These are phyloP conservation scores for Myocastor coypus DNA, from an alignment of 2,113 vertebrate species.

Conservation along the genomic window DNA sequence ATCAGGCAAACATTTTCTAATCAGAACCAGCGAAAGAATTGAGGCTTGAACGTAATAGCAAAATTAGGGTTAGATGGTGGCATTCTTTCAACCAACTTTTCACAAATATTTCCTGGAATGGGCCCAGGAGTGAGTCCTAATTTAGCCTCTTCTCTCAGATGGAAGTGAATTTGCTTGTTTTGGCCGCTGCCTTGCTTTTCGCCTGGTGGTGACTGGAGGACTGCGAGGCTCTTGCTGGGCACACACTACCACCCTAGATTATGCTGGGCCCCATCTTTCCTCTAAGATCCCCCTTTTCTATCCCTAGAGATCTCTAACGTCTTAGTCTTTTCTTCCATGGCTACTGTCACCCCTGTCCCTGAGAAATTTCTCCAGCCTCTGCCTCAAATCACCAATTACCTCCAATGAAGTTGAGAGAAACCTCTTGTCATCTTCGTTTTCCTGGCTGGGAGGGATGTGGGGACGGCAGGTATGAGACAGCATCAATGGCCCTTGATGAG, in stretches of 20 bases:
- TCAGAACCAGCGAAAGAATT: conserved; percentile 73
- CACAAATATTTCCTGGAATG: conserved; percentile 86
- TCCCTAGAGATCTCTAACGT: conserved; percentile 59
- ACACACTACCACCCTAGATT: background rate
- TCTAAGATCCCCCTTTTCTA: conserved; percentile 59
- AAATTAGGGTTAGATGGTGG: conserved; percentile 85
- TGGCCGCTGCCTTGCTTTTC: conserved; percentile 21
- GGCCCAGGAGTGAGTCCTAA: conserved; percentile 81
- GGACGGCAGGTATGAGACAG: background rate
- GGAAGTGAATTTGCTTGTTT: conserved; percentile 82
- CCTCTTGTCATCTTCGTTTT: background rate
- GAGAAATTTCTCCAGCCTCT: background rate
- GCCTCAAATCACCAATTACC: background rate
- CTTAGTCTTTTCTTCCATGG: conserved; percentile 62
- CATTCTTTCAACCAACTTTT: conserved; percentile 86
- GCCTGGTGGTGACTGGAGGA: conserved; percentile 2
- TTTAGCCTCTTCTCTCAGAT: conserved; percentile 82
- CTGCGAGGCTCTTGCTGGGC: conserved; percentile 73
- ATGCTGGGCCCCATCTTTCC: conserved; percentile 41
- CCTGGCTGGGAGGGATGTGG: background rate
- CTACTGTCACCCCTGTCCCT: background rate
- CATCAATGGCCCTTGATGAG: background rate
- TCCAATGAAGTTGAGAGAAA: background rate
- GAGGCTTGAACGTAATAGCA: conserved; percentile 81
- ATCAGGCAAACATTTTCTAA: conserved; percentile 81